Conservation (phyloP, 1,140 invertebrate species). For the Spodoptera frugiperda region DNA sequence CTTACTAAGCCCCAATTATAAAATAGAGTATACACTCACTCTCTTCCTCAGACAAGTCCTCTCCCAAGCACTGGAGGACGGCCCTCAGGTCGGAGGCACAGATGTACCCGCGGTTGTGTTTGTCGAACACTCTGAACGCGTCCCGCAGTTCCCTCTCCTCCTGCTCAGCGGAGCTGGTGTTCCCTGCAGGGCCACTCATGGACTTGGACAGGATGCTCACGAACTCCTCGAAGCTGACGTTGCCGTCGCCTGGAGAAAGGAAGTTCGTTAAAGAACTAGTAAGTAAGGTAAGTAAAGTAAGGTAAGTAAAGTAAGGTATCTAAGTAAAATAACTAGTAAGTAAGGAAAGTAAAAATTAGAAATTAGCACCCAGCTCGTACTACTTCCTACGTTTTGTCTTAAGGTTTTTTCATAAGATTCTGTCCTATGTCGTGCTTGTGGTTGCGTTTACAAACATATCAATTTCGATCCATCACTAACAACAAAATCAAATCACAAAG, state of each 20-base stretch:
- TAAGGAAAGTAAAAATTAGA: no score
- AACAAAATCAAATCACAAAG: no score
- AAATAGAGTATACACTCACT: slow-evolving; percentile 86
- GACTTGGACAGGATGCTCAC: slow-evolving; percentile 96
- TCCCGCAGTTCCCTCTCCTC: slow-evolving; percentile 95
- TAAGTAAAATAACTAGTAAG: no score
- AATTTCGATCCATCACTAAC: no score
- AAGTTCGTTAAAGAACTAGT: background rate
- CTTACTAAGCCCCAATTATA: no score
- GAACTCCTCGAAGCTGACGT: slow-evolving; percentile 97
- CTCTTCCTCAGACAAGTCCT: slow-evolving; percentile 94
- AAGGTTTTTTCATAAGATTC: no score
- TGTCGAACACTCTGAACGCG: slow-evolving; percentile 95
- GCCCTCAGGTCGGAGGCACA: slow-evolving; percentile 94
- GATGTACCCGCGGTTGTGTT: slow-evolving; percentile 95
- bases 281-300: no score
- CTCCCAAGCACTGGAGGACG: slow-evolving; percentile 94
- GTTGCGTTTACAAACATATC: no score
- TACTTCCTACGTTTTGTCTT: no score
- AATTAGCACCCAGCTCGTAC: no score
- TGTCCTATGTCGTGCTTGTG: no score
- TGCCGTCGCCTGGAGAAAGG: slow-evolving; percentile 91
- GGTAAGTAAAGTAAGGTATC: no score
- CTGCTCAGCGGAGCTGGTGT: slow-evolving; percentile 88
- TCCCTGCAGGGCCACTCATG: slow-evolving; percentile 88